Percentiles rank a stretch among this genome's conserved stretches.
phyloP scores from a whole-genome alignment of 2,797 vertebrate species.

The Intellagama lesueurii region DNA sequence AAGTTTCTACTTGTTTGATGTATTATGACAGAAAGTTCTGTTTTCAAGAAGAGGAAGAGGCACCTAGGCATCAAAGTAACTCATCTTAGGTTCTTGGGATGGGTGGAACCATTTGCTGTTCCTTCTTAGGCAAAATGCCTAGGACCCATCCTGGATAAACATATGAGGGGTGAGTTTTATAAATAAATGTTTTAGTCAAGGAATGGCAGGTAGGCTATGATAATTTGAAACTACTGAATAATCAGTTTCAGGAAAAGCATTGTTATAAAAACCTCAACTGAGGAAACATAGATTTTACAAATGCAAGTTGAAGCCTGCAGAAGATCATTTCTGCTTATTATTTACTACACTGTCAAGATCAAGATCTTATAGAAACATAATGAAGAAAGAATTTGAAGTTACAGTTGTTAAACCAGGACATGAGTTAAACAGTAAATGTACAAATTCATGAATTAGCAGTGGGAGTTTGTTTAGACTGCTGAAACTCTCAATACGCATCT shows the following conservation, averaged over 20 bases:
- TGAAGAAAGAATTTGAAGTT: constrained; percentile 50
- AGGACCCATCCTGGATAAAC: constrained; percentile 12
- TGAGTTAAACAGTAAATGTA: constrained; percentile 62
- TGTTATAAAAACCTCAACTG: constrained; percentile 14
- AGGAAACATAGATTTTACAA: neutral
- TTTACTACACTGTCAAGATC: constrained; percentile 19
- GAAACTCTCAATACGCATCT: constrained; percentile 66
- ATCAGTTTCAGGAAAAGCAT: neutral
- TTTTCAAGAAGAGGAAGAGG: neutral
- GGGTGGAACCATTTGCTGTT: neutral
- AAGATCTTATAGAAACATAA: constrained; percentile 46
- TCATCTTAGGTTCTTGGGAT: neutral
- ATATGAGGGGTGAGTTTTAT: constrained; percentile 27
- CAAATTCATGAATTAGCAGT: constrained; percentile 51
- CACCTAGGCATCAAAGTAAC: neutral
- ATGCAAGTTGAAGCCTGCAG: constrained; percentile 51
- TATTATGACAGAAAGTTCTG: neutral
- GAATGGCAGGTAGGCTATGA: rapidly evolving
- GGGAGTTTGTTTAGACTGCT: constrained; percentile 61
- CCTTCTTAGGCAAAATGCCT: neutral
- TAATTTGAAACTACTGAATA: constrained; percentile 14
- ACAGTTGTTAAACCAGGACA: constrained; percentile 59
- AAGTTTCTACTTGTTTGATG: neutral
- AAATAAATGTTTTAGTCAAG: neutral
- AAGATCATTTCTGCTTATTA: constrained; percentile 52